phyloP scores from a whole-genome alignment of 2,113 vertebrate species.

The Ranitomeya variabilis region DNA sequence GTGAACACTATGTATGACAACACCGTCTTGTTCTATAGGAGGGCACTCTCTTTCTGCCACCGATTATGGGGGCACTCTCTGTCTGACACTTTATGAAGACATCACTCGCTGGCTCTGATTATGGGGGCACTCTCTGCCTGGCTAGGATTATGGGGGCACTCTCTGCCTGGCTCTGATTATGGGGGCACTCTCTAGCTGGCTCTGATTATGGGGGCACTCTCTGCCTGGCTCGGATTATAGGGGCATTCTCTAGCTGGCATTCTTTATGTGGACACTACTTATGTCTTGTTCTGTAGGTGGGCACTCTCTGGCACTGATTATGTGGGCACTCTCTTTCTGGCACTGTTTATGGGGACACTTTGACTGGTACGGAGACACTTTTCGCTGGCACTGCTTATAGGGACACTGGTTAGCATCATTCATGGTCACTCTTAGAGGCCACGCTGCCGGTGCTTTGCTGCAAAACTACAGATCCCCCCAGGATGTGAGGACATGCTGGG shows the following conservation, averaged over 20 bases:
- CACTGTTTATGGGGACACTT: not conserved
- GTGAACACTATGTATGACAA: not conserved
- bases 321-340: not conserved
- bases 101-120: not conserved
- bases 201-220: too few relatives aligned
- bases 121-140: not conserved
- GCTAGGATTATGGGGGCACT: not conserved
- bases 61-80: too few relatives aligned
- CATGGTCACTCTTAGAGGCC: not conserved
- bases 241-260: not conserved
- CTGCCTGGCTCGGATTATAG: not conserved
- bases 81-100: too few relatives aligned
- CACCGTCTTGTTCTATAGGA: not conserved
- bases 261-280: not conserved
- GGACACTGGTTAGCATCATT: not conserved
- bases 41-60: too few relatives aligned
- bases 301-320: not conserved
- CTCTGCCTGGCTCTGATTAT: too few relatives aligned
- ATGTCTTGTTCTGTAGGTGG: too few relatives aligned
- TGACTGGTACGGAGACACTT: too few relatives aligned
- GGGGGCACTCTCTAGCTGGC: not conserved
- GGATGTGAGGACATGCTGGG: not conserved
- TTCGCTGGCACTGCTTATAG: not conserved
- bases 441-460: not conserved
- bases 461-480: not conserved